phyloP scores from a whole-genome alignment of 1,140 invertebrate species.

The Cotesia typhae region DNA sequence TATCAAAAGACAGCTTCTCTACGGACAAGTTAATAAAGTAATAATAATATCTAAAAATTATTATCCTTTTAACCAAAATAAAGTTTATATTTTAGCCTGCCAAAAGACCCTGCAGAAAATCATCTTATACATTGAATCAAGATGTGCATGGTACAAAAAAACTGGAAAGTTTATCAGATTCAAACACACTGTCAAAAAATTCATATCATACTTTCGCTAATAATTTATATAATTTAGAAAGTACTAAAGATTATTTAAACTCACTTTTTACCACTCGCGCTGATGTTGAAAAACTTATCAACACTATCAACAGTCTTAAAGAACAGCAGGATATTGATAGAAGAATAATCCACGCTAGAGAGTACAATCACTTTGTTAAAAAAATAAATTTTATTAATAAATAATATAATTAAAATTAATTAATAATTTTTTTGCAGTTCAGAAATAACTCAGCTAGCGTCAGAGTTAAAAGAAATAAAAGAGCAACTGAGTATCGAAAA shows the following conservation, averaged over 20 bases:
- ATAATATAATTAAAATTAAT: not conserved
- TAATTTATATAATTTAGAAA: not conserved
- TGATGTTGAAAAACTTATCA: slow-evolving; percentile 15
- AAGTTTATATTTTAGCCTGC: not conserved
- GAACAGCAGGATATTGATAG: slow-evolving; percentile 11
- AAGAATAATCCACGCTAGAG: slow-evolving; percentile 11
- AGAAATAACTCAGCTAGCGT: slow-evolving; percentile 25
- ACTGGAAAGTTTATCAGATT: slow-evolving; percentile 15
- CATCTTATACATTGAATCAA: not conserved
- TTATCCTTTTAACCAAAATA: not conserved
- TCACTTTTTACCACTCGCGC: not conserved
- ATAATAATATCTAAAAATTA: not conserved
- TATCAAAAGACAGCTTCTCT: slow-evolving; percentile 32
- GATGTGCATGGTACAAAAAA: not conserved
- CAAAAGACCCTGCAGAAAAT: slow-evolving; percentile 1
- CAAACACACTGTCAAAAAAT: slow-evolving; percentile 14
- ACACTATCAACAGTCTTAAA: slow-evolving; percentile 5
- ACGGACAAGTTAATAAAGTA: slow-evolving; percentile 20
- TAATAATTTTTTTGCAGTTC: slow-evolving; percentile 16
- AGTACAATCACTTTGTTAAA: not conserved
- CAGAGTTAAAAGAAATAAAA: slow-evolving; percentile 28
- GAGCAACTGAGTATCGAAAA: slow-evolving; percentile 13
- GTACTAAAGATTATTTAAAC: not conserved
- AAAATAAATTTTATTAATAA: not conserved
- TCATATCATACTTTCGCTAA: not conserved